Evolutionary conservation across 2,888 invertebrate species (phyloP).

Genomic region (Amphipoea oculea): DNA sequence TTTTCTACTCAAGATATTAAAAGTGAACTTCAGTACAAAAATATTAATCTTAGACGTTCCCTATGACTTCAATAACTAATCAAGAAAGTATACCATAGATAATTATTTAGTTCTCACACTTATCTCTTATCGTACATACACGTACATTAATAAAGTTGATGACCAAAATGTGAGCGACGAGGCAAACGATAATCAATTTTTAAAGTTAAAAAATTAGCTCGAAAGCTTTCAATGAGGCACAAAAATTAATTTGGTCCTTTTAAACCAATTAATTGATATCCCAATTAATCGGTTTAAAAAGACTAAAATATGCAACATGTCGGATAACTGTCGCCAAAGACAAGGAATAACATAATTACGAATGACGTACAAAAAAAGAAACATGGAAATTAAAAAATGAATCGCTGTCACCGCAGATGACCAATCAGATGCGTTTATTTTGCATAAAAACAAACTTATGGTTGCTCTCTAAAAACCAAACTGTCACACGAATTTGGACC

Average conservation of each 20-base stretch:
- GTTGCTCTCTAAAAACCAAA: background rate
- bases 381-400: slow-evolving; percentile 55
- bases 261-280: slow-evolving; percentile 52
- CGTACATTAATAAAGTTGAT: too few species aligned
- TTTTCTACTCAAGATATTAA: background rate
- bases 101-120: background rate
- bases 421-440: slow-evolving; percentile 66
- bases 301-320: slow-evolving; percentile 43
- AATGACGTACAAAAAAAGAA: slow-evolving; percentile 53
- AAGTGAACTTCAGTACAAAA: background rate
- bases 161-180: background rate
- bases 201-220: background rate
- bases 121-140: too few species aligned
- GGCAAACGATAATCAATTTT: background rate
- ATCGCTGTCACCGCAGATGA: slow-evolving; percentile 63
- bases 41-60: background rate
- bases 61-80: background rate
- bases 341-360: slow-evolving; percentile 63
- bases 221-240: background rate
- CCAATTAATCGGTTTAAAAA: slow-evolving; percentile 53
- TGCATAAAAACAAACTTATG: slow-evolving; percentile 13
- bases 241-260: slow-evolving; percentile 25
- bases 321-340: slow-evolving; percentile 56
- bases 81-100: background rate
- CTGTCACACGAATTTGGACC: slow-evolving; percentile 27